Percentiles rank a stretch among this genome's conserved stretches.
Evolutionary conservation across 2,113 vertebrate genomes (phyloP).

Genomic region (Embiotoca jacksoni): DNA sequence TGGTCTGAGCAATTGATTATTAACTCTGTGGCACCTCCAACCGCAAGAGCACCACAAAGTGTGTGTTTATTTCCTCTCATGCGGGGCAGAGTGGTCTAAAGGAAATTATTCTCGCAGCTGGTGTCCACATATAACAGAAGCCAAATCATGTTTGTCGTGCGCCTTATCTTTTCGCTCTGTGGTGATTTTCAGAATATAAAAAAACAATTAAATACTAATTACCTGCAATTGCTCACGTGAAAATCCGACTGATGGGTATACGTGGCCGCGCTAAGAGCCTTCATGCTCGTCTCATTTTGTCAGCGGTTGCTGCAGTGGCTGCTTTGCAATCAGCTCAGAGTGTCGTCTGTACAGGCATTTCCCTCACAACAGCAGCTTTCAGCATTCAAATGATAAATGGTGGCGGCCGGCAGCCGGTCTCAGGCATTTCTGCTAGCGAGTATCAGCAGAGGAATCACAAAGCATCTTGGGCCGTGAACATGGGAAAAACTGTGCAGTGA

Average conservation of each 20-base stretch:
- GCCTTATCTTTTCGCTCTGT: conserved; percentile 10
- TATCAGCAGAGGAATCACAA: conserved; percentile 24
- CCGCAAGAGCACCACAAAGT: conserved; percentile 29
- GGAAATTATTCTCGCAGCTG: conserved; percentile 5
- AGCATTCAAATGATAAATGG: conserved; percentile 51
- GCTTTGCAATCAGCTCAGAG: conserved; percentile 51
- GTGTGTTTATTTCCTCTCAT: conserved; percentile 29
- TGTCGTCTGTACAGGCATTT: conserved; percentile 11
- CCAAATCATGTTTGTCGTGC: conserved; percentile 16
- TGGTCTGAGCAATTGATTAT: conserved; percentile 33
- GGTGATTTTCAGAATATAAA: conserved; percentile 19
- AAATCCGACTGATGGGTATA: conserved; percentile 9
- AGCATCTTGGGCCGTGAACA: conserved; percentile 2
- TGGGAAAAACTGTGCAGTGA: background rate
- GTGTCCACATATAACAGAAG: background rate
- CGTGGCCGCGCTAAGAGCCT: conserved; percentile 3
- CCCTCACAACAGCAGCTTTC: conserved; percentile 38
- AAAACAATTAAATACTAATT: conserved; percentile 43
- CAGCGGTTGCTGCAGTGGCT: conserved; percentile 42
- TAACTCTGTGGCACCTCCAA: conserved; percentile 44
- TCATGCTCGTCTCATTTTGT: conserved; percentile 10
- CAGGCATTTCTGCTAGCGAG: background rate
- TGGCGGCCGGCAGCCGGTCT: conserved; percentile 20
- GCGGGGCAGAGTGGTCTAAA: background rate
- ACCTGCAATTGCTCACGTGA: conserved; percentile 12